A percentile compares a stretch with the other conserved stretches of the same genome.
Evolutionary conservation across 2,797 vertebrate species (phyloP).

Genomic region (Gadopsis bispinosus): DNA sequence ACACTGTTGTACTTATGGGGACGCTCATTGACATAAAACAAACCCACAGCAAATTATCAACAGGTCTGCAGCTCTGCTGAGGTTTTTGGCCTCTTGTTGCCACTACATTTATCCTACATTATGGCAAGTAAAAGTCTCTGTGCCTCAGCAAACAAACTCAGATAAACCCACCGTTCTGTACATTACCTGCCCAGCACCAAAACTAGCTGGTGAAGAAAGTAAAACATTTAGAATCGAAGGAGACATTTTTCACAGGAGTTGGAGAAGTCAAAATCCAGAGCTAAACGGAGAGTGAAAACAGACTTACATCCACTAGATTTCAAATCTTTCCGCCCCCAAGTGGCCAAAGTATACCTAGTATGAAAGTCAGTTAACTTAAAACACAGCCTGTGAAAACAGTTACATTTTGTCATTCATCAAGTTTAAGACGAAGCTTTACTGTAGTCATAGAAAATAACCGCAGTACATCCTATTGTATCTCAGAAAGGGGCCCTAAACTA

Average conservation of each 20-base stretch:
- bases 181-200: neutral
- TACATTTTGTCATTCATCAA: no score
- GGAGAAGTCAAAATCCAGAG: no score
- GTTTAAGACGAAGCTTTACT: no score
- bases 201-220: neutral
- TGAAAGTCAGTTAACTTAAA: neutral
- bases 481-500: neutral
- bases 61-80: neutral
- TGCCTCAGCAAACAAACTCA: neutral
- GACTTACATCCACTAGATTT: neutral
- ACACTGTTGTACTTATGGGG: slow-evolving; percentile 16
- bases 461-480: no score
- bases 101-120: neutral
- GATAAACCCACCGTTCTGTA: neutral
- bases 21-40: slow-evolving; percentile 6
- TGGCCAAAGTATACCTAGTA: neutral
- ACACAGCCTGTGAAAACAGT: no score
- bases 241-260: neutral
- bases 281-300: neutral
- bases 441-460: no score
- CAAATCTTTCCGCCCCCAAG: neutral
- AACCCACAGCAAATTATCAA: neutral
- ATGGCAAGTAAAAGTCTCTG: neutral
- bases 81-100: neutral
- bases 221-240: neutral